Evolutionary conservation across 2,888 invertebrate genomes (phyloP).

Genomic region (Nowickia ferox): DNA sequence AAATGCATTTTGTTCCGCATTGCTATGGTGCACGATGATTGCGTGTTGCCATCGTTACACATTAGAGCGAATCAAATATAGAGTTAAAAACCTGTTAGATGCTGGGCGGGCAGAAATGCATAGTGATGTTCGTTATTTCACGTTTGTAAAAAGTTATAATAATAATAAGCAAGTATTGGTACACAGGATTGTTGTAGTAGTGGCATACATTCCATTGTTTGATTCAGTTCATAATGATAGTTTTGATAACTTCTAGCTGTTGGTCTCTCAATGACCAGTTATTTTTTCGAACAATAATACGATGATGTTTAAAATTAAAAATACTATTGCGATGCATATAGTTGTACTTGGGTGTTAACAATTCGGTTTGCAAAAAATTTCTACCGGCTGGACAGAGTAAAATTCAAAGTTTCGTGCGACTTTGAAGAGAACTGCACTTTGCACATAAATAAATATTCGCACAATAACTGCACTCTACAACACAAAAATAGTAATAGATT

Average conservation of each 20-base stretch:
- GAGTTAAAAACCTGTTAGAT: slow-evolving; percentile 39
- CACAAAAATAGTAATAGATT: too few relatives aligned
- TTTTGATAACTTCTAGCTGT: slow-evolving; percentile 27
- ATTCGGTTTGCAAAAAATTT: too few relatives aligned
- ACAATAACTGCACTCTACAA: too few relatives aligned
- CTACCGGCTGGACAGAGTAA: too few relatives aligned
- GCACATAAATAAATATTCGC: too few relatives aligned
- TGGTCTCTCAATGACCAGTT: slow-evolving; percentile 6
- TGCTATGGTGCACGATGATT: slow-evolving; percentile 51
- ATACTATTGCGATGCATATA: too few relatives aligned
- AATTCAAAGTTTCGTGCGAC: too few relatives aligned
- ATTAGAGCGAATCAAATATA: slow-evolving; percentile 26
- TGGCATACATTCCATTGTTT: slow-evolving; percentile 46
- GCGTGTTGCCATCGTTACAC: slow-evolving; percentile 57
- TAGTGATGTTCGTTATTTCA: background rate
- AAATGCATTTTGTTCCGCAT: slow-evolving; percentile 67
- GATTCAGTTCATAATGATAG: slow-evolving; percentile 32
- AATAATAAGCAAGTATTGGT: slow-evolving; percentile 4
- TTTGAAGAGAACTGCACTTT: too few relatives aligned
- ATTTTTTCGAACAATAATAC: slow-evolving; percentile 62
- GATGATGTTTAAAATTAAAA: slow-evolving; percentile 21
- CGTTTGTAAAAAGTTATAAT: background rate
- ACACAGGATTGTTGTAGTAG: slow-evolving; percentile 19
- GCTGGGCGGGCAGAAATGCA: slow-evolving; percentile 1
- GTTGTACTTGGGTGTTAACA: too few relatives aligned